Evolutionary conservation across 1,140 invertebrate genomes (phyloP).

Genomic region (Bombus turneri): DNA sequence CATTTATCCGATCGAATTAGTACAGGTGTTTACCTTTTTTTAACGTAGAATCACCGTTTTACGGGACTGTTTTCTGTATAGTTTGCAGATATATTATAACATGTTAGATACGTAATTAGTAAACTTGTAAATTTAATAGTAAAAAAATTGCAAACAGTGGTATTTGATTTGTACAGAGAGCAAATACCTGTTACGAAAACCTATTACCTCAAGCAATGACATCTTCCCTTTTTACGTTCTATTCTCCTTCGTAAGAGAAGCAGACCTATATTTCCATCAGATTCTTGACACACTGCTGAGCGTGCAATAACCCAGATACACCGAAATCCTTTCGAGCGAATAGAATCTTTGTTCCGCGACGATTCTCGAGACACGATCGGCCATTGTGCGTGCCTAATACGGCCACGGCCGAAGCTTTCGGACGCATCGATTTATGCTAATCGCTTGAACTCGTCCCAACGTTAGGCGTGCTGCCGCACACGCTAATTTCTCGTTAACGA

Average conservation of each 20-base stretch:
- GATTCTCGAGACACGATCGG: neutral
- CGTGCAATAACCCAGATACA: neutral
- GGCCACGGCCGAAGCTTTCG: neutral
- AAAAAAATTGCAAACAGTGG: no score
- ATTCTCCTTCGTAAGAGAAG: neutral
- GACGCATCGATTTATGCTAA: conserved; percentile 33
- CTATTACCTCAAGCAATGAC: neutral
- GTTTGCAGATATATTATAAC: no score
- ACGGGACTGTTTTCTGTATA: no score
- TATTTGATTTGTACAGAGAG: no score
- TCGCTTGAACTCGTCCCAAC: conserved; percentile 21
- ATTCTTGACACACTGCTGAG: neutral
- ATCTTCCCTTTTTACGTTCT: neutral
- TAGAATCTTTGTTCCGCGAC: neutral
- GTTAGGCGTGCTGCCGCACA: neutral
- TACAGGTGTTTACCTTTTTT: no score
- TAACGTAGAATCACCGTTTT: no score
- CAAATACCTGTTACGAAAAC: neutral
- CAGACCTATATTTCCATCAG: neutral
- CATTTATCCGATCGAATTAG: no score
- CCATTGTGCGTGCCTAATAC: conserved; percentile 30
- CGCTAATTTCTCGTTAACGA: conserved; percentile 39
- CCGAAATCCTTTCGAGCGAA: neutral
- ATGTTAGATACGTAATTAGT: no score
- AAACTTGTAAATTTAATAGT: no score